Percentiles rank a stretch among this genome's conserved stretches.
Evolutionary conservation across 2,888 invertebrate genomes (phyloP).

Genomic region (Nemotelus nigrinus): DNA sequence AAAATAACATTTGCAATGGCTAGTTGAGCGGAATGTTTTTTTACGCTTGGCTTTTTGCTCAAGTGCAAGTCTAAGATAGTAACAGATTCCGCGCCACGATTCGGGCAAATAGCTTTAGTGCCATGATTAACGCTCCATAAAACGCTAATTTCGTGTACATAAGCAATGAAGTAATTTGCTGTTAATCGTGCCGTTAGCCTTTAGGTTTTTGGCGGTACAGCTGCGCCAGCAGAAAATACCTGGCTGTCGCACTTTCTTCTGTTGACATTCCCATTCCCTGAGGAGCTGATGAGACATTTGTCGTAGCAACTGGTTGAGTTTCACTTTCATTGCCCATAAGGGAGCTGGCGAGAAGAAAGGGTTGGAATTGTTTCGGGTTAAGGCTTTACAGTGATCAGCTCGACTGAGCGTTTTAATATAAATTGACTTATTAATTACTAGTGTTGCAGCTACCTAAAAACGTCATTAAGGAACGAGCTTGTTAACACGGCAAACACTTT

Average conservation of each 20-base stretch:
- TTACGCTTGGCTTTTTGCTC: no score
- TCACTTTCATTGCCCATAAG: slow-evolving; percentile 9
- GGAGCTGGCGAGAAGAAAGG: neutral
- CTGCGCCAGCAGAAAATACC: slow-evolving; percentile 1
- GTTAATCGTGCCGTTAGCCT: slow-evolving; percentile 49
- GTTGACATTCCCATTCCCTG: no score
- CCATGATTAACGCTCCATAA: slow-evolving; percentile 48
- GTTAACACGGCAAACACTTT: neutral
- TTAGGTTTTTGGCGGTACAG: neutral
- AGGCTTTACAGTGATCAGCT: no score
- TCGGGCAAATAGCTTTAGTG: neutral
- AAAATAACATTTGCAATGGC: no score
- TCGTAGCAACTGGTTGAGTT: slow-evolving; percentile 1
- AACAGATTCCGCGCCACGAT: no score
- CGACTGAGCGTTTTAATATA: slow-evolving; percentile 44
- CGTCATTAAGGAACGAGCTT: neutral
- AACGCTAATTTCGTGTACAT: slow-evolving; percentile 52
- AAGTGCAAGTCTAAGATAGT: no score
- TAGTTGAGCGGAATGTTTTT: no score
- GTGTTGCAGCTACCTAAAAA: slow-evolving; percentile 27
- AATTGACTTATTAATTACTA: slow-evolving; percentile 49
- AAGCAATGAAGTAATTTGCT: slow-evolving; percentile 54
- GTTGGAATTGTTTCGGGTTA: neutral
- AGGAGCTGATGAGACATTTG: neutral
- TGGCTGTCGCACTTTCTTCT: neutral